Evolutionary conservation across 2,113 vertebrate genomes (phyloP), one percentile per base, ranked within the genome.

Genomic region (Calyptommatus sinebrachiatus): DNA sequence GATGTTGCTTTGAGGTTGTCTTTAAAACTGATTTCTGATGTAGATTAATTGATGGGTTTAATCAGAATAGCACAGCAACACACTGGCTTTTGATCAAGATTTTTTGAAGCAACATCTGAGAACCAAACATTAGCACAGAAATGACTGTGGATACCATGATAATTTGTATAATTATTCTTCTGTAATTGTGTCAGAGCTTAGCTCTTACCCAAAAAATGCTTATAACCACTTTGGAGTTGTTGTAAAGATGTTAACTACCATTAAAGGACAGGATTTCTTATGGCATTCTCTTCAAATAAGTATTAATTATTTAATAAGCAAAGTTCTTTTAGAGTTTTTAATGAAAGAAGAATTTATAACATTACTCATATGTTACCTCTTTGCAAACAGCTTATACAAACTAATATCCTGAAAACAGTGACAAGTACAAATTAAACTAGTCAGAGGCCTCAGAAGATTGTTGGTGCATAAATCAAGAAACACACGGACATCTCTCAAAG

Each of bases 91-190:
- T n/a, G 0, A 28, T 10, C 0, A 0, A 12, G 24, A 57, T 83
- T 62, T 18, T 41, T 20, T 2, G 29, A 78, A 46, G 35, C 31
- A 88, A 83, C 61, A 85, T 67, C 71, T 29, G 1, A 0, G 9
- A 57, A 72, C 60, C 76, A 60, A 66, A 70, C 60, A 60, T 3
- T 5, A 84, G 69, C 0, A 50, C 78, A 81, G 75, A 77, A 84
- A 86, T 89, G 71, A 31, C 8, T 75, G 9, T 9, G 46, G 77
- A 71, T 84, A 75, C 83, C 78, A 87, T 82, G 65, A 77, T 81
- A 81, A 46, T 70, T 78, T 26, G 84, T 62, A 61, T 80, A 53
- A 80, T 80, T 80, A 53, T 46, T 53, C n/a, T 80, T 61, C 22
- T 53, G 28, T 66, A 72, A 73, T 73, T 80, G 9, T 53, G 45